Evolutionary conservation across 2,888 invertebrate genomes (phyloP).

Genomic region (Eristalis intricaria): DNA sequence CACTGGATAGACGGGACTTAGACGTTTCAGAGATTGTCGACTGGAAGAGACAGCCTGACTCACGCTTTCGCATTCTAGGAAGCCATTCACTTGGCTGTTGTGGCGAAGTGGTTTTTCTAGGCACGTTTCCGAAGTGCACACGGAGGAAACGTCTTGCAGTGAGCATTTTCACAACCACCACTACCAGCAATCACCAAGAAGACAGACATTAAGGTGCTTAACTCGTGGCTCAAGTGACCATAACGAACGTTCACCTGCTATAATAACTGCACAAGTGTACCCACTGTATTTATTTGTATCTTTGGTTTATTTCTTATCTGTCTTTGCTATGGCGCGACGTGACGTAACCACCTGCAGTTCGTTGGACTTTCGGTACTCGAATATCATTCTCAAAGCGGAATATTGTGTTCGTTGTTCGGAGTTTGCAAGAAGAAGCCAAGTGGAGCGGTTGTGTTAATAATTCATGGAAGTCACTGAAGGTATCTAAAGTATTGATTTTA

Average conservation of each 20-base stretch:
- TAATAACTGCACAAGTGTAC: slow-evolving; percentile 67
- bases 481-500: slow-evolving; percentile 49
- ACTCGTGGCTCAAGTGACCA: slow-evolving; percentile 65
- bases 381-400: slow-evolving; percentile 47
- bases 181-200: neutral
- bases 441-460: slow-evolving; percentile 56
- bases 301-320: slow-evolving; percentile 43
- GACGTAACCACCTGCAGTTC: slow-evolving; percentile 64
- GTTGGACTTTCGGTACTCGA: slow-evolving; percentile 53
- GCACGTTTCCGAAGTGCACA: slow-evolving; percentile 46
- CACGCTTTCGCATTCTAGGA: slow-evolving; percentile 4
- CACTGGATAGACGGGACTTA: slow-evolving; percentile 61
- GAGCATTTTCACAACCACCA: slow-evolving; percentile 18
- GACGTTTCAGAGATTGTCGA: slow-evolving; percentile 31
- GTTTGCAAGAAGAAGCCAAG: slow-evolving; percentile 49
- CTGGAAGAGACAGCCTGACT: slow-evolving; percentile 17
- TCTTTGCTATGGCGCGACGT: slow-evolving; percentile 30
- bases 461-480: slow-evolving; percentile 51
- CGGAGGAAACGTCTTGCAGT: slow-evolving; percentile 45
- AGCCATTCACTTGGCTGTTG: slow-evolving; percentile 60
- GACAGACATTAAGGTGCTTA: slow-evolving; percentile 68
- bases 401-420: slow-evolving; percentile 34
- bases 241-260: slow-evolving; percentile 73
- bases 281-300: slow-evolving; percentile 29
- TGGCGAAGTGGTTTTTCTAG: slow-evolving; percentile 18